Base-by-base conservation (phyloP, 2,888 invertebrate genomes). In the Lasioglossum villosulum region DNA sequence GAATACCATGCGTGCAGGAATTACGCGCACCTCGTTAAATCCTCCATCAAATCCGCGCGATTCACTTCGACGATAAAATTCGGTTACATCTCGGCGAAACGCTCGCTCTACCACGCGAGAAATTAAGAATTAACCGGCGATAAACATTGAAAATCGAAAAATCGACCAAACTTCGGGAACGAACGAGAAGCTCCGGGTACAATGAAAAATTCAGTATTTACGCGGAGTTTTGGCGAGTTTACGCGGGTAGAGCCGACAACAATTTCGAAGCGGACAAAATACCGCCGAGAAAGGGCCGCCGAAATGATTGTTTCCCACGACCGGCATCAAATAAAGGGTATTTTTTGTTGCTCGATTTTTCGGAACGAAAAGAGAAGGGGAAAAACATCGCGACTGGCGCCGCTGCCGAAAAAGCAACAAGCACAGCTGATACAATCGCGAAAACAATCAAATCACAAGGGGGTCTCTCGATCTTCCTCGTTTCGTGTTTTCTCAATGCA, bases 1-100 rank as follows among this genome's bases (percentile, higher is more conserved):
- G 75, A 85, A 86, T 85, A 85, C 63, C 86, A 78, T 73, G 80
- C 75, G 80, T 80, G 59, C 66, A 72, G 75, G 73, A 75, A 80
- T 80, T 77, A 79, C 78, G 71, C 52, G 75, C 71, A 78, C 37
- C 56, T 56, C 63, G 63, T 86, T 78, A 78, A 84, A 80, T 84
- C 74, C 68, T 56, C 52, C 45, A 56, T 66, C 14, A 48, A 75
- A 84, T 75, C 42, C 39, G 27, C 48, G 30, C 19, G 52, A 39
- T 39, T 75, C 70, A 42, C 56, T 68, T 39, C 34, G 45, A 42
- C 70, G 39, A 70, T 70, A 70, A 37, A 39, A 70, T 70, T 70
- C 70, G 14, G 39, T n/a, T 39, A 39, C 70, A 5, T 39, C 39
- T 5, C 70, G 37, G 5, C 23, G 4, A 23, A 70, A 70, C 39